These are phyloP conservation scores for Ciconia boyciana DNA, from an alignment of 2,113 vertebrate species.

Conservation along the genomic window DNA sequence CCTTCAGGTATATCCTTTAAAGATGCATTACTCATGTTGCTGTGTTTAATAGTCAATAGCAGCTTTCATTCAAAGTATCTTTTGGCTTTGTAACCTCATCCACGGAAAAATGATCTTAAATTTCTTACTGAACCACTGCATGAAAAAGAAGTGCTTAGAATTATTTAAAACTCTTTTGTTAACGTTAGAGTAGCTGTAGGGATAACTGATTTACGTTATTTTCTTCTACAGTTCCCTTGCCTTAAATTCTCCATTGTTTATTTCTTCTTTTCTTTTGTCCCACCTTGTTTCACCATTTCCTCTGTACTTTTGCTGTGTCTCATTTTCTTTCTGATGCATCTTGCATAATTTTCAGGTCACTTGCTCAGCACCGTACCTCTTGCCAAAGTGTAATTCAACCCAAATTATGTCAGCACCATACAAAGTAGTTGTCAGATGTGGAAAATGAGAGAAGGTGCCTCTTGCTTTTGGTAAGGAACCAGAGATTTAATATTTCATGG, in stretches of 20 bases:
- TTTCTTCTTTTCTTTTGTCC: neutral
- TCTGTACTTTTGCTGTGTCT: neutral
- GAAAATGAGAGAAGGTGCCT: neutral
- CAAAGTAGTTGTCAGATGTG: neutral
- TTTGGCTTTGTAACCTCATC: neutral
- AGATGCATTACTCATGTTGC: neutral
- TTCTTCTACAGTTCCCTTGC: neutral
- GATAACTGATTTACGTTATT: neutral
- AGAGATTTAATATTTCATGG: neutral
- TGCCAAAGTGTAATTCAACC: neutral
- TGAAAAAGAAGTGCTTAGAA: neutral
- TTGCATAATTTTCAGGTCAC: neutral
- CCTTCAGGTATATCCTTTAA: slow-evolving; percentile 61
- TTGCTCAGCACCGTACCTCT: neutral
- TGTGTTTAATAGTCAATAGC: neutral
- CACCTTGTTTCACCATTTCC: neutral
- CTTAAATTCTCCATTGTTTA: neutral
- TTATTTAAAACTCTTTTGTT: neutral
- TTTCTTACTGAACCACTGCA: neutral
- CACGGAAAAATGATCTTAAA: neutral
- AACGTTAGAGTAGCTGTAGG: neutral
- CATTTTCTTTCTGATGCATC: neutral
- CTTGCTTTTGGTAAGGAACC: neutral
- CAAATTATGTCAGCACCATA: neutral
- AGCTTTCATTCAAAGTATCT: neutral